Conservation (phyloP, 2,113 vertebrate species). For the Strix aluco region DNA sequence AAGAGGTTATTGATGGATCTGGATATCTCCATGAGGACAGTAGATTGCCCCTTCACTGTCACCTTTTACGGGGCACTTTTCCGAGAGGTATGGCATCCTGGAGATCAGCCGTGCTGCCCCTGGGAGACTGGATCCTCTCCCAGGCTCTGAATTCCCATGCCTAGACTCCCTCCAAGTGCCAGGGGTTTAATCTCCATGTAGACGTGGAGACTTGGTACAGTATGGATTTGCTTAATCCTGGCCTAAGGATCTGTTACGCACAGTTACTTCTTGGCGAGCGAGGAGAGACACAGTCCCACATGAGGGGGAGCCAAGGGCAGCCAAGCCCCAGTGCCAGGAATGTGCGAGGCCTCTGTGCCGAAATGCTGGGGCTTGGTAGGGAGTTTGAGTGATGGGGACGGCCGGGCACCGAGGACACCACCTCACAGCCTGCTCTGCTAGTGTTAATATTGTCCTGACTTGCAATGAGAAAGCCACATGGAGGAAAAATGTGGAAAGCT, state of each 20-base stretch:
- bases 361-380: neutral
- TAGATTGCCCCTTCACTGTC: slow-evolving; percentile 94
- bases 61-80: slow-evolving; percentile 95
- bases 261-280: neutral
- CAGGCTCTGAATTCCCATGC: neutral
- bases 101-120: neutral
- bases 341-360: neutral
- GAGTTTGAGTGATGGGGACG: neutral
- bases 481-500: neutral
- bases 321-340: neutral
- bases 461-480: neutral
- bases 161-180: neutral
- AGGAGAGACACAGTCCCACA: accelerated
- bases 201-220: neutral
- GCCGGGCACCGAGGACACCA: neutral
- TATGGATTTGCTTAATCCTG: neutral
- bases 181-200: neutral
- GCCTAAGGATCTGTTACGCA: neutral
- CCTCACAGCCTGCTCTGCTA: neutral
- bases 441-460: neutral
- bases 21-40: slow-evolving; percentile 96
- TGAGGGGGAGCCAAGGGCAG: neutral
- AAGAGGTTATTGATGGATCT: slow-evolving; percentile 95
- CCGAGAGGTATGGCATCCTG: slow-evolving; percentile 84
- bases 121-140: neutral